phyloP scores from a whole-genome alignment of 2,113 vertebrate genomes.

The Felis chaus region DNA sequence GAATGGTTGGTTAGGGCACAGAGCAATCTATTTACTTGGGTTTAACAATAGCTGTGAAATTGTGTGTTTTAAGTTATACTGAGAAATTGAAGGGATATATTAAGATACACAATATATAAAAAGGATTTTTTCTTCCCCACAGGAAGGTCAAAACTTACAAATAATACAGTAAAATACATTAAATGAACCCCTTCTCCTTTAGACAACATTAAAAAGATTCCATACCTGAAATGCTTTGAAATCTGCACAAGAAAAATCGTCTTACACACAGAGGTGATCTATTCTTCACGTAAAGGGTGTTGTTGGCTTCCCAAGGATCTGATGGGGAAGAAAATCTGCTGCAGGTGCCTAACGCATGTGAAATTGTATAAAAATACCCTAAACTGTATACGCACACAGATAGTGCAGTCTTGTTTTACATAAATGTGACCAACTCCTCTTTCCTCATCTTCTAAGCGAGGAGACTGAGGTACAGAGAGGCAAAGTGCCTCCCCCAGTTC shows the following conservation, averaged over 20 bases:
- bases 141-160: not conserved
- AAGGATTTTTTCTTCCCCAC: not conserved
- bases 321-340: not conserved
- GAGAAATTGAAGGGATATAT: slow-evolving; percentile 22
- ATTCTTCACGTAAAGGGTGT: not conserved
- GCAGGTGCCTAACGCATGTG: not conserved
- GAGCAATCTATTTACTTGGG: not conserved
- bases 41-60: not conserved
- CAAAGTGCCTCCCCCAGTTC: not conserved
- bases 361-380: not conserved
- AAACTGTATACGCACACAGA: not conserved
- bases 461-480: not conserved
- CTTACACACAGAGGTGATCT: not conserved
- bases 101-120: not conserved
- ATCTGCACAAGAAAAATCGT: not conserved
- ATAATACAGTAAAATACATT: not conserved
- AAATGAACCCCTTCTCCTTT: not conserved
- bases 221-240: not conserved
- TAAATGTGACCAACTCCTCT: not conserved
- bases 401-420: not conserved
- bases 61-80: not conserved
- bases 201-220: not conserved
- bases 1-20: not conserved
- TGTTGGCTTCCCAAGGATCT: not conserved
- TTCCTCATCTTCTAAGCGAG: not conserved